Evolutionary conservation across 2,888 invertebrate genomes (phyloP), one percentile per base, ranked within the genome.

Genomic region (Coronaproctus castanopsis): DNA sequence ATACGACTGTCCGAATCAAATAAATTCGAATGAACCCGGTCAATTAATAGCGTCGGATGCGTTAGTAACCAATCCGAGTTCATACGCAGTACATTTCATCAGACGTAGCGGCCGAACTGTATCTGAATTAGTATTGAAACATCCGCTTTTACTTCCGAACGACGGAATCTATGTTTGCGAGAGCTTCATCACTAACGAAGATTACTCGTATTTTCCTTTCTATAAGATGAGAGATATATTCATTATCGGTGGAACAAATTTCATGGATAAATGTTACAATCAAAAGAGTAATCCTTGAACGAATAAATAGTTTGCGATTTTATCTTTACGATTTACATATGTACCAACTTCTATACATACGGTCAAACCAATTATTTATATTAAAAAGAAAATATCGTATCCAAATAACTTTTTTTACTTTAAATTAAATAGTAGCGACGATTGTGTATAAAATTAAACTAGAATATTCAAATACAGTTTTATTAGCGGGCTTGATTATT

Each of bases 111-210:
- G 55, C 51, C 55, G 56, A 55, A 55, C 24, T 19, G 53, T 59
- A 1, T 59, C 59, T 2, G 59, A 59, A 52, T 21, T 59, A 18
- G 52, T 59, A n/a, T 51, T 59, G 3, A 55, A 59, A 19, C 59
- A 48, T 19, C 59, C 59, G 21, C 52, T 59, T 10, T 55, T 52
- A n/a, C 21, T 55, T 14, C 52, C 51, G 5, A n/a, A 55, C 3
- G 59, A 59, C 50, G 59, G 59, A 36, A 48, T 52, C 14, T 59
- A 59, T 22, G 56, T 59, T 1, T 59, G 59, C 59, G 59, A 59
- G 48, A 55, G 59, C 19, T 50, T 51, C 19, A 55, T 59, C 36
- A n/a, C 55, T 14, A 24, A 36, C 2, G 55, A 52, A 21, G 52
- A 52, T 8, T 55, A 56, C 23, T 55, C 59, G 1, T 55, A 55